A percentile compares a stretch with the other conserved stretches of the same genome.
These are phyloP conservation scores for Drosophila micromelanica DNA, from an alignment of 1,140 invertebrate species.

Conservation along the genomic window DNA sequence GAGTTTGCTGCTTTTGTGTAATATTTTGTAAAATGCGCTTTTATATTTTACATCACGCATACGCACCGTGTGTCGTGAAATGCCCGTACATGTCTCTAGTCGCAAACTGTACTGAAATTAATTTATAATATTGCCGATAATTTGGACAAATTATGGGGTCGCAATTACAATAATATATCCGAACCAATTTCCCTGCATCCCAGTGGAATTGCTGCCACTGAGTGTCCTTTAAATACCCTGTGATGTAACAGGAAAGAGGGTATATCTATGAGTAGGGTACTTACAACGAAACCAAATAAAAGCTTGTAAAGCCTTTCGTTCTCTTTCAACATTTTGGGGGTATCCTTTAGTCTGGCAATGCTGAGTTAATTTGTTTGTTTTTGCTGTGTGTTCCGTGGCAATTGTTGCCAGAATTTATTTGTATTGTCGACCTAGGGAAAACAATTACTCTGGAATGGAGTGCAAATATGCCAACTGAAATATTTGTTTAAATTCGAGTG, in stretches of 20 bases:
- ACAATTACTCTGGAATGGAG: slow-evolving; percentile 69
- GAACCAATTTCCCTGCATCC: neutral
- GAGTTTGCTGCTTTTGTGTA: slow-evolving; percentile 40
- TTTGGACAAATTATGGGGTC: slow-evolving; percentile 75
- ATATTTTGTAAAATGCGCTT: slow-evolving; percentile 26
- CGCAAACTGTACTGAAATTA: slow-evolving; percentile 37
- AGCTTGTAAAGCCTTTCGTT: neutral
- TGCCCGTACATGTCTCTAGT: slow-evolving; percentile 6
- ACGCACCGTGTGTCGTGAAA: slow-evolving; percentile 48
- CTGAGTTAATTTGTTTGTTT: neutral
- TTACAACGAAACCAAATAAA: neutral
- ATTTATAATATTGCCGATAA: slow-evolving; percentile 78
- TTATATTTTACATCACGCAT: slow-evolving; percentile 67
- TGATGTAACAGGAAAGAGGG: too few species aligned
- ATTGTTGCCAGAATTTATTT: slow-evolving; percentile 72
- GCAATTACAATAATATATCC: slow-evolving; percentile 57
- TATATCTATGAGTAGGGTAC: neutral
- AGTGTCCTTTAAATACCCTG: slow-evolving; percentile 8
- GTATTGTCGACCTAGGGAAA: slow-evolving; percentile 65
- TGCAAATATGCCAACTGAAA: slow-evolving; percentile 76
- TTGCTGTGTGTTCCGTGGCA: slow-evolving; percentile 32
- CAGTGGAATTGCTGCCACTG: slow-evolving; percentile 4
- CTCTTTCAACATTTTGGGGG: slow-evolving; percentile 1
- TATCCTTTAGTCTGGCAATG: neutral
- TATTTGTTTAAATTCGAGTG: slow-evolving; percentile 67